Evolutionary conservation across 2,797 vertebrate species (phyloP), one percentile per base, ranked within the genome.

Genomic region (Gadopsis bispinosus): DNA sequence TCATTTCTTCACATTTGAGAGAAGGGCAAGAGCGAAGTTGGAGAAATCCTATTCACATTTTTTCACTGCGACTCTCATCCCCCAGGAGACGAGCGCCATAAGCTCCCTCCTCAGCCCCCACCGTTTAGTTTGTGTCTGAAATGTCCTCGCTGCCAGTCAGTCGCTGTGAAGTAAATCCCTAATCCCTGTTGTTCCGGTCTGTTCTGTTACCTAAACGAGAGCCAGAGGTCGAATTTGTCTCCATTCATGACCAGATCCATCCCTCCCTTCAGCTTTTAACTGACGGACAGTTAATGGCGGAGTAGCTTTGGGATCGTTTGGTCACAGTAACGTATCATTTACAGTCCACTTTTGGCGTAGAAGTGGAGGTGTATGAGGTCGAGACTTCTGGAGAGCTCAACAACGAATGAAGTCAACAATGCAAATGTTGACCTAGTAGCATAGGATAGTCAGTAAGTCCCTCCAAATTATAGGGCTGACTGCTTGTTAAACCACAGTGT

Each of bases 151-250:
- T 55, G 29, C 51, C 41, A 45, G 13, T 51, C 66, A 69, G 50
- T 61, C 26, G 54, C 17, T 64, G 39, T 37, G 33, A 51, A 31
- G 19, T 65, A 67, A 83, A 83, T 75, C 81, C 74, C 39, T 83
- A 81, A 86, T 88, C 86, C 73, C 56, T 22, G 33, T 68, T 75
- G 71, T 79, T 61, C 69, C 54, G 39, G 48, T 55, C 55, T 73
- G 69, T 29, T 76, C 39, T 17, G 29, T 62, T 47, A 56, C 12
- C 55, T 39, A 59, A 69, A 80, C 37, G 16, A 50, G 64, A 50
- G 51, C 62, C 43, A 26, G 26, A 61, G 78, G 56, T 66, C 14
- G 0, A n/a, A 31, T 72, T 20, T 26, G 17, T 61, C 37, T 61
- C 17, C 17, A 12, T 35, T 63, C 7, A 7, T 35, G 55, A 35